These are phyloP conservation scores for Ectemnius continuus DNA, from an alignment of 2,888 invertebrate genomes.

Conservation along the genomic window DNA sequence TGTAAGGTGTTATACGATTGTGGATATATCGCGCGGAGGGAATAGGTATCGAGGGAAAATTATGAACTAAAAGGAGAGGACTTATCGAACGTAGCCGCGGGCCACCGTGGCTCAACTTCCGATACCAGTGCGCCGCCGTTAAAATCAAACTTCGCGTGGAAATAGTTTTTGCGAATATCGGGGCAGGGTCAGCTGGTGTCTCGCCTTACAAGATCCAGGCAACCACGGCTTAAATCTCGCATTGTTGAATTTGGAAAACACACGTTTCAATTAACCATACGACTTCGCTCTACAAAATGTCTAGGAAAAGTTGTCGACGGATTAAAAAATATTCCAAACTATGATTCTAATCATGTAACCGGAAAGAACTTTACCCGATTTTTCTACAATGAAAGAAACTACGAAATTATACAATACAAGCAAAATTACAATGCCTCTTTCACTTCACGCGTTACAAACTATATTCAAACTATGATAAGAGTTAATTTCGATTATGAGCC, in stretches of 20 bases:
- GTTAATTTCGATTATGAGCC: no score
- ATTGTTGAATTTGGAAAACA: neutral
- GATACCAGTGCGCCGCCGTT: constrained; percentile 54
- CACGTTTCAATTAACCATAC: no score
- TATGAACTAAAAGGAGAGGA: constrained; percentile 44
- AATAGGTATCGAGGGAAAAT: constrained; percentile 49
- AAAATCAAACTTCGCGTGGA: constrained; percentile 59
- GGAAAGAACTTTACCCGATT: no score
- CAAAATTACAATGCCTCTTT: no score
- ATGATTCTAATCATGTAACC: no score
- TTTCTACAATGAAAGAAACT: no score
- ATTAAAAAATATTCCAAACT: no score
- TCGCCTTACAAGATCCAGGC: neutral
- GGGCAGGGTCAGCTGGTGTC: neutral
- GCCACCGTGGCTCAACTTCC: constrained; percentile 53
- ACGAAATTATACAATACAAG: no score
- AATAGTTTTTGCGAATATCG: constrained; percentile 59
- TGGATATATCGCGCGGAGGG: constrained; percentile 18
- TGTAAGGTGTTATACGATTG: neutral
- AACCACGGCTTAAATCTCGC: neutral
- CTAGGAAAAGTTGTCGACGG: no score
- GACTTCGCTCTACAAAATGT: no score
- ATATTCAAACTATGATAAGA: no score
- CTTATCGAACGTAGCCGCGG: constrained; percentile 61
- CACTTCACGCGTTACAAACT: no score